phyloP scores from a whole-genome alignment of 2,888 invertebrate genomes.

The Epsilonema sp. region DNA sequence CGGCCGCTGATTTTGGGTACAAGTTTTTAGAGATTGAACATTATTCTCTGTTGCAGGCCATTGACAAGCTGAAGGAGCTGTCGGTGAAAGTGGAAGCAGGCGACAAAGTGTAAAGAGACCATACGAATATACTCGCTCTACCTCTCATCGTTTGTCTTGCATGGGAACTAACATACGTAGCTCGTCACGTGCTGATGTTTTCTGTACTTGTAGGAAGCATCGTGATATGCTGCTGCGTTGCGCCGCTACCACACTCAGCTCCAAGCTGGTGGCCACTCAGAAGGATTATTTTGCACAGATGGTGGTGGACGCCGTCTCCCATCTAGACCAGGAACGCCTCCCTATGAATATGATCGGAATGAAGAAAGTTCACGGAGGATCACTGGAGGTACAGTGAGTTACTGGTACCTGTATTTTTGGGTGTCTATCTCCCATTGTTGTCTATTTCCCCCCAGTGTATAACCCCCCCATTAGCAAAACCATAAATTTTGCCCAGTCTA shows the following conservation, averaged over 20 bases:
- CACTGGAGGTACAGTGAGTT: slow-evolving; percentile 34
- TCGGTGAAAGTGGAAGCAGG: slow-evolving; percentile 41
- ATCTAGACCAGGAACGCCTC: slow-evolving; percentile 57
- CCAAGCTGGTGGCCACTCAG: slow-evolving; percentile 86
- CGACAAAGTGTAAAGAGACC: slow-evolving; percentile 13
- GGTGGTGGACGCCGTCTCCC: slow-evolving; percentile 88
- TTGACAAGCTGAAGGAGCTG: slow-evolving; percentile 59
- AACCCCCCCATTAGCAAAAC: too few relatives aligned
- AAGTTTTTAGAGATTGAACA: too few relatives aligned
- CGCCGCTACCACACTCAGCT: slow-evolving; percentile 85
- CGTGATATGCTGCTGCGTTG: slow-evolving; percentile 46
- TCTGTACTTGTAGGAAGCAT: slow-evolving; percentile 20
- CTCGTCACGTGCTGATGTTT: not conserved
- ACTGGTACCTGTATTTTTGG: too few relatives aligned
- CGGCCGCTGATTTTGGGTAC: slow-evolving; percentile 20
- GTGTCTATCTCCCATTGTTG: too few relatives aligned
- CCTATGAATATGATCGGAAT: slow-evolving; percentile 98
- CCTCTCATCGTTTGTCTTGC: not conserved
- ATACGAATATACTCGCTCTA: not conserved
- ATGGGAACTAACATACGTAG: not conserved
- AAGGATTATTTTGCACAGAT: slow-evolving; percentile 85
- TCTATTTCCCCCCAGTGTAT: too few relatives aligned
- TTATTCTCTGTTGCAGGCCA: too few relatives aligned
- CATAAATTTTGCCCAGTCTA: too few relatives aligned
- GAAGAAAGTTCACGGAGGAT: slow-evolving; percentile 61